A percentile compares a stretch with the other conserved stretches of the same genome.
These are phyloP conservation scores for Thomomys bottae DNA, from an alignment of 2,113 vertebrate genomes.

Conservation along the genomic window DNA sequence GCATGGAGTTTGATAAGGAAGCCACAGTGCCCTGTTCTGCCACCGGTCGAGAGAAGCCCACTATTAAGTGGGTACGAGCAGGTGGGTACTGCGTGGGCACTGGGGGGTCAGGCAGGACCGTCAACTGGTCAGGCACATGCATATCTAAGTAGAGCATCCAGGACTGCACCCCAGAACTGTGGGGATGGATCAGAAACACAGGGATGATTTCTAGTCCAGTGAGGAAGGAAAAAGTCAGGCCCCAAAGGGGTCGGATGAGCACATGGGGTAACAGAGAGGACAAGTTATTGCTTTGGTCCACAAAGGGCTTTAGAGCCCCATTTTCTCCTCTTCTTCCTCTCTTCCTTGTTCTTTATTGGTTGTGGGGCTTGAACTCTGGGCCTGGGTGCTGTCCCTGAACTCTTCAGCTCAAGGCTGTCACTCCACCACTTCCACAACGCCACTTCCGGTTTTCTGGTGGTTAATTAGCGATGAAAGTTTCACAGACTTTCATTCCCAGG, in stretches of 20 bases:
- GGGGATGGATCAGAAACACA: neutral
- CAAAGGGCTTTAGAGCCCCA: too few relatives aligned
- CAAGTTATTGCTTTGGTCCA: neutral
- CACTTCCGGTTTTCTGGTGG: too few relatives aligned
- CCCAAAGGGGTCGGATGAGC: neutral
- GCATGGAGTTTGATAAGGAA: conserved; percentile 95
- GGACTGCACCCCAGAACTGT: rapidly evolving
- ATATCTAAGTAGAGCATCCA: neutral
- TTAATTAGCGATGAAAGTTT: too few relatives aligned
- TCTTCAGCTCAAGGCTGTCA: too few relatives aligned
- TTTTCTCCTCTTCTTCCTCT: too few relatives aligned
- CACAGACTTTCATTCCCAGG: too few relatives aligned
- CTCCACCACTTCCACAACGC: too few relatives aligned
- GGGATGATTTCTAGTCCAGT: neutral
- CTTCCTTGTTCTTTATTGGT: too few relatives aligned
- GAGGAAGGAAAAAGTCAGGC: neutral
- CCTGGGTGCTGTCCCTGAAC: too few relatives aligned
- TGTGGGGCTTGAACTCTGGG: too few relatives aligned
- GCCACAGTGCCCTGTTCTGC: conserved; percentile 94
- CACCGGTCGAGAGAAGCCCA: conserved; percentile 91
- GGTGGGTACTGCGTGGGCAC: conserved; percentile 83
- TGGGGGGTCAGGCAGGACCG: neutral
- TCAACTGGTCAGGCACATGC: neutral
- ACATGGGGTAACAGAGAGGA: neutral
- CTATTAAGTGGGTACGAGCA: conserved; percentile 94